A percentile compares a stretch with the other conserved stretches of the same genome.
Evolutionary conservation across 37 sponge, comb jelly and placozoan species (phyloP).

Genomic region (Geodia barretti): DNA sequence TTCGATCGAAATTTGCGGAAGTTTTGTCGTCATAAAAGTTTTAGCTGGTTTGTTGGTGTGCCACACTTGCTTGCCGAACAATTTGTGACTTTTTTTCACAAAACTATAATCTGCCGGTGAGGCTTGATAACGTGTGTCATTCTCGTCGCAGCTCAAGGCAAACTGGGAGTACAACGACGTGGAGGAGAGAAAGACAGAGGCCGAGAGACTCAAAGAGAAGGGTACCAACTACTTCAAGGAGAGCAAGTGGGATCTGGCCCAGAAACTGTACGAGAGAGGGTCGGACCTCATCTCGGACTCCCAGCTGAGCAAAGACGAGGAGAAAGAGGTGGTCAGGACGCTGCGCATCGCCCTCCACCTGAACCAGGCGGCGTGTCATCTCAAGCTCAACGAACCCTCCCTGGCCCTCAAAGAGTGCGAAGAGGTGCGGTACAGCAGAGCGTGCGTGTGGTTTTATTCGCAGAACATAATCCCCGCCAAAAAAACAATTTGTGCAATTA

Average conservation of each 20-base stretch:
- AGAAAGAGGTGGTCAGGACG: conserved; percentile 47
- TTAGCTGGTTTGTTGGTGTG: no score
- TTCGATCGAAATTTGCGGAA: no score
- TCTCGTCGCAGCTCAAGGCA: conserved; percentile 51
- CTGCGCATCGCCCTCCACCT: conserved; percentile 59
- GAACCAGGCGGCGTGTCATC: conserved; percentile 80
- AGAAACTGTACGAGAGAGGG: conserved; percentile 80
- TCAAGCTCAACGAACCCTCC: conserved; percentile 64
- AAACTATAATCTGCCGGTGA: background rate
- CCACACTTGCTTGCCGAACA: no score
- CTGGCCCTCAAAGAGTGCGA: conserved; percentile 68
- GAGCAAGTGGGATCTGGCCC: conserved; percentile 67
- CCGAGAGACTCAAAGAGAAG: conserved; percentile 69
- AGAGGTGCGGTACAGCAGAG: conserved; percentile 34
- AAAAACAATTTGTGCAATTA: no score
- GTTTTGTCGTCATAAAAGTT: no score
- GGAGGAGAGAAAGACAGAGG: conserved; percentile 76
- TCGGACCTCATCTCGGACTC: conserved; percentile 54
- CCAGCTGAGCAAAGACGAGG: conserved; percentile 61
- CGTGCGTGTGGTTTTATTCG: background rate
- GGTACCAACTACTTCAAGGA: conserved; percentile 90
- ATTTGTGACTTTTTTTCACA: no score
- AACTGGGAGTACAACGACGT: conserved; percentile 79
- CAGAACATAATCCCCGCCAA: no score
- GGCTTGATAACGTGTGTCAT: background rate